Evolutionary conservation across 1,140 invertebrate species (phyloP), one percentile per base, ranked within the genome.

Genomic region (Diuraphis noxia): DNA sequence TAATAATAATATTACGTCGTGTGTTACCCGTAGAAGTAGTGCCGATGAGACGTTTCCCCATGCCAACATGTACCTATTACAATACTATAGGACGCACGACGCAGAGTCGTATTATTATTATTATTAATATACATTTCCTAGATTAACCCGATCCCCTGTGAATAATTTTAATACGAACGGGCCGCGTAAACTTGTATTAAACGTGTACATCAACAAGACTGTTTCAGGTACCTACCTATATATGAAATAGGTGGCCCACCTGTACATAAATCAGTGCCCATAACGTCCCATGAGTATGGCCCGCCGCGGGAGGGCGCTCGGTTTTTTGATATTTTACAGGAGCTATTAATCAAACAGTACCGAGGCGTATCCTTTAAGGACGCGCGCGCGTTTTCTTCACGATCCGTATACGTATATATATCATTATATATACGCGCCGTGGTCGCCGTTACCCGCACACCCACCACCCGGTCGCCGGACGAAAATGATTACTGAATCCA

Each of bases 251-350:
- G 85, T 34, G 87, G 49, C 13, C 56, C 41, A 90, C 72, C 88
- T 90, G 63, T 81, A 90, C 72, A 90, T 90, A 90, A 90, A 90
- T 90, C 88, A 79, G 88, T 38, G 79, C 88, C 88, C 88, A 46
- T 89, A 89, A 46, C 88, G 88, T 89, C 7, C n/a, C 40, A 72
- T 21, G 41, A 9, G 43, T 23, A n/a, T n/a, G 30, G 88, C 88
- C 88, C 88, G 56, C 88, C n/a, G 34, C 88, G n/a, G 88, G 88
- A 17, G 88, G 88, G 72, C 63, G 88, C 63, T 77, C 21, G 30
- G 88, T 90, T 90, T 90, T 90, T 90, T 90, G 56, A 90, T 90
- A 79, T 90, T 90, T 79, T 30, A 79, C 88, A 46, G 88, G 63
- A 90, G 88, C 88, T 79, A 90, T 90, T 90, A 90, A 90, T 90